Evolutionary conservation across 2,797 vertebrate species (phyloP).

Genomic region (Rhinoraja longicauda): DNA sequence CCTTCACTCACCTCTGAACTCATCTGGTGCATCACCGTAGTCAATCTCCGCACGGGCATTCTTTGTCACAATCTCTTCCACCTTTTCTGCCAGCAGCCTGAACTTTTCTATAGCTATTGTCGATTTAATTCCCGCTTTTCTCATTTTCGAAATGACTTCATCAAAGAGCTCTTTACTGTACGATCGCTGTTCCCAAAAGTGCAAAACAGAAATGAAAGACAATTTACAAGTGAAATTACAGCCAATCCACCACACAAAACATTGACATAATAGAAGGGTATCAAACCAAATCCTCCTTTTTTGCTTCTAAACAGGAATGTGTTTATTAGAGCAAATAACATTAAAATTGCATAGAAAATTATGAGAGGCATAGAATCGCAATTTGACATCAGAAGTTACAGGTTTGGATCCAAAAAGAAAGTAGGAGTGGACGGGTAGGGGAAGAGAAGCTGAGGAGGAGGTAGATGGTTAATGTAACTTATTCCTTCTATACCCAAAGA

Average conservation of each 20-base stretch:
- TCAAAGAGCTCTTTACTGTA: slow-evolving; percentile 97
- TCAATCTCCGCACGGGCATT: slow-evolving; percentile 96
- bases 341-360: too few relatives aligned
- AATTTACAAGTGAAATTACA: neutral
- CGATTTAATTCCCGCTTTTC: slow-evolving; percentile 95
- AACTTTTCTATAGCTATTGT: slow-evolving; percentile 98
- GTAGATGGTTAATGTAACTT: neutral
- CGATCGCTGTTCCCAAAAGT: slow-evolving; percentile 67
- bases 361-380: too few relatives aligned
- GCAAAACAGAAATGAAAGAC: slow-evolving; percentile 4
- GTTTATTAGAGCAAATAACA: too few relatives aligned
- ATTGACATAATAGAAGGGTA: neutral
- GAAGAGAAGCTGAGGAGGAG: neutral
- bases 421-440: neutral
- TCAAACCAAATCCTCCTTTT: neutral
- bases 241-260: neutral
- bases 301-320: neutral
- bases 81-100: slow-evolving; percentile 90
- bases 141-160: slow-evolving; percentile 97
- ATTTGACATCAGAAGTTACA: too few relatives aligned
- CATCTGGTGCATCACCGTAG: slow-evolving; percentile 94
- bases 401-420: too few relatives aligned
- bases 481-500: neutral
- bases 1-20: slow-evolving; percentile 78
- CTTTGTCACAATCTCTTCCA: slow-evolving; percentile 93